A percentile compares a stretch with the other conserved stretches of the same genome.
Conservation (phyloP, 2,888 invertebrate species). For the Xylocampa areola region DNA sequence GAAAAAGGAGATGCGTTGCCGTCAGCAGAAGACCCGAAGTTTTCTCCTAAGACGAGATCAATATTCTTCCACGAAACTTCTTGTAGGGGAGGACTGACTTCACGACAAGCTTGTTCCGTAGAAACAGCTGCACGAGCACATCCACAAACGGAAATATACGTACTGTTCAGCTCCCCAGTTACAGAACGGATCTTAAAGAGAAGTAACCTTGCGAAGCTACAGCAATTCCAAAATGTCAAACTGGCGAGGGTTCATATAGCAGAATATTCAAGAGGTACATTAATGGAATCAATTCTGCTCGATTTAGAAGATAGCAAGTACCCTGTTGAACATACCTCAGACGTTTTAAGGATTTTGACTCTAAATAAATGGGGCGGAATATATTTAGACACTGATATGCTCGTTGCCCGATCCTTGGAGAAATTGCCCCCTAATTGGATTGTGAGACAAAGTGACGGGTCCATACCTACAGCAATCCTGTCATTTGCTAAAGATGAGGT, state of each 20-base stretch:
- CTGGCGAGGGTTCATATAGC: background rate
- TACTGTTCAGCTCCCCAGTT: background rate
- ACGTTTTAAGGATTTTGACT: background rate
- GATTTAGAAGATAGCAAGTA: background rate
- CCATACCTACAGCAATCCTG: background rate
- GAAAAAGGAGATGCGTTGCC: constrained; percentile 2
- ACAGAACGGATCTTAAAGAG: background rate
- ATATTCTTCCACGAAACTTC: background rate
- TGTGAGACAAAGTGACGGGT: background rate
- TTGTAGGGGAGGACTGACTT: background rate
- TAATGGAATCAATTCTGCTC: background rate
- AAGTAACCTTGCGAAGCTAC: background rate
- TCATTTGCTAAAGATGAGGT: background rate
- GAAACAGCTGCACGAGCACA: constrained; percentile 3
- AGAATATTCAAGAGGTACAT: background rate
- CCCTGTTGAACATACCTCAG: background rate
- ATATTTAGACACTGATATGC: background rate
- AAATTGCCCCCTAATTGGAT: background rate
- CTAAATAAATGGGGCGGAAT: background rate
- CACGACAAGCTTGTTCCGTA: constrained; percentile 4
- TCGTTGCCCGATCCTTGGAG: background rate
- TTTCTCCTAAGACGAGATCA: constrained; percentile 2
- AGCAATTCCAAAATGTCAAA: background rate
- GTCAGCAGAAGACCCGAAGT: background rate
- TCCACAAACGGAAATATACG: background rate